A percentile compares a stretch with the other conserved stretches of the same genome.
Evolutionary conservation across 2,797 vertebrate genomes (phyloP).

Genomic region (Chiropotes sagulatus): DNA sequence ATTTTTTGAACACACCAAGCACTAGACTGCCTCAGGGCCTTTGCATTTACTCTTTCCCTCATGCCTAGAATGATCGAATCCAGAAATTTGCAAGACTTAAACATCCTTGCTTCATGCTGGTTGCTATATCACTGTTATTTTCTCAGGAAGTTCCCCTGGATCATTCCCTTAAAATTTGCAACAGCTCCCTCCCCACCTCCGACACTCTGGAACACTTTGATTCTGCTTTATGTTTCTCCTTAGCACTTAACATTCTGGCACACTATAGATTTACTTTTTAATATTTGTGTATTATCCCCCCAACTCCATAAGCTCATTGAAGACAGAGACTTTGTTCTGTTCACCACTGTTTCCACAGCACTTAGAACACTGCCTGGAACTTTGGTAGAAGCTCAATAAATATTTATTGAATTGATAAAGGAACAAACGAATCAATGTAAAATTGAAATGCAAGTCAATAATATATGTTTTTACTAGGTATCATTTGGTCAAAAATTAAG

Average conservation of each 20-base stretch:
- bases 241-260: neutral
- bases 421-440: neutral
- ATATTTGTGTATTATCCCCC: neutral
- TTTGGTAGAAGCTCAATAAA: neutral
- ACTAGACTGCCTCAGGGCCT: neutral
- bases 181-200: neutral
- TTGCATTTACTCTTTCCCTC: neutral
- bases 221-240: neutral
- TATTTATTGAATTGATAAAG: neutral
- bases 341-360: neutral
- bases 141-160: neutral
- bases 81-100: neutral
- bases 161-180: neutral
- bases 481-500: neutral
- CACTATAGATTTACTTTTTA: neutral
- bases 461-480: neutral
- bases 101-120: neutral
- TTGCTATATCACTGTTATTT: neutral
- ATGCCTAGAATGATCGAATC: neutral
- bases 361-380: neutral
- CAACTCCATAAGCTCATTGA: neutral
- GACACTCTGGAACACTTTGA: neutral
- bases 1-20: neutral
- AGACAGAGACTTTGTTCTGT: neutral
- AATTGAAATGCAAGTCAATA: neutral